Evolutionary conservation across 2,113 vertebrate species (phyloP), one percentile per base, ranked within the genome.

Genomic region (Lota lota): DNA sequence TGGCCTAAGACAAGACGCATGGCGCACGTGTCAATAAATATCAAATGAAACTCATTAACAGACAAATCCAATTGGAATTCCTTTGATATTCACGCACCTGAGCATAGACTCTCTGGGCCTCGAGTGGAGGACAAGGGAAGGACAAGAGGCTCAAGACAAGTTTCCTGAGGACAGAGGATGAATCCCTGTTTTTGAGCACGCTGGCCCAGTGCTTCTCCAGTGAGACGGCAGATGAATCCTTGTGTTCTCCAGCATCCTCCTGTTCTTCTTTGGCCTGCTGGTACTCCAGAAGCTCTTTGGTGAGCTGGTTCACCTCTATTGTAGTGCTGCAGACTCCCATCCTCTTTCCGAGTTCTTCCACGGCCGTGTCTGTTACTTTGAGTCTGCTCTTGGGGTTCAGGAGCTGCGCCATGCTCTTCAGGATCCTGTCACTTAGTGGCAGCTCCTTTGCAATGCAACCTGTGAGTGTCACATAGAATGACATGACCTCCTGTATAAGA

Each of bases 121-220:
- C 80, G 16, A 90, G 84, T 0, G 88, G 82, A 70, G 90, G 90
- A 73, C 86, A 86, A 20, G 91, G 90, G 17, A 93, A 66, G 33
- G 82, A 82, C 74, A 93, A 47, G 51, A 93, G 76, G 66, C 84
- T 89, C 67, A 91, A 67, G 36, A 92, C 62, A 5, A 93, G 91
- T 70, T 83, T 92, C 51, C 83, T 87, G 70, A 92, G 89, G 24
- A 81, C 1, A 4, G 89, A 90, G 12, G 66, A 50, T 1, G 66
- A 69, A 20, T 71, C 62, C 21, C 51, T 70, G 56, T 79, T 72
- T 59, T 74, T 84, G 50, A 93, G 82, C 10, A 85, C 21, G 1
- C 17, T n/a, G 62, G 77, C 66, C 90, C 90, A 92, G 69, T 89
- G 83, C 64, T 76, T 73, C 73, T 90, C 89, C 36, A 85, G 64